Conservation (phyloP, 1,140 invertebrate species). For the Apocrypta bakeri region DNA sequence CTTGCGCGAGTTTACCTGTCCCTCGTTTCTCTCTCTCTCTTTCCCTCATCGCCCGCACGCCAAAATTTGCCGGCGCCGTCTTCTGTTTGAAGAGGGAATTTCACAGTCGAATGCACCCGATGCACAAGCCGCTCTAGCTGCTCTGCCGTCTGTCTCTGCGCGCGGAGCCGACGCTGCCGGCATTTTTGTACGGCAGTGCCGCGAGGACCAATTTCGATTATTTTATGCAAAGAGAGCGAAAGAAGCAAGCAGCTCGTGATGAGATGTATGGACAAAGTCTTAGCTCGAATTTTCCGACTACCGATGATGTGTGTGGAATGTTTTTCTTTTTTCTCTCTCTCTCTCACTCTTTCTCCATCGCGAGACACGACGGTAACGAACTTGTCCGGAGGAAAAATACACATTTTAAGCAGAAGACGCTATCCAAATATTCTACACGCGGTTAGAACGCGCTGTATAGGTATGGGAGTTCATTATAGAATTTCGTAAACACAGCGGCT, state of each 20-base stretch:
- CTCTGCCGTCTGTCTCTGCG: conserved; percentile 41
- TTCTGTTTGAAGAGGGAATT: conserved; percentile 74
- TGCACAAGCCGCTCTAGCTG: conserved; percentile 62
- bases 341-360: neutral
- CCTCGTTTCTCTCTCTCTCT: conserved; percentile 19
- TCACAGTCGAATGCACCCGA: conserved; percentile 72
- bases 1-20: conserved; percentile 9
- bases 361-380: conserved; percentile 30
- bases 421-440: too few species aligned
- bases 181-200: conserved; percentile 39
- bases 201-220: conserved; percentile 50
- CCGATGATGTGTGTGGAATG: neutral
- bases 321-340: conserved; percentile 33
- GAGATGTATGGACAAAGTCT: conserved; percentile 33
- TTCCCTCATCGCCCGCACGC: conserved; percentile 34
- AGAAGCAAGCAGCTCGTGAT: conserved; percentile 3
- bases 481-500: too few species aligned
- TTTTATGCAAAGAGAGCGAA: conserved; percentile 39
- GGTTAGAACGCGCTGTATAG: too few species aligned
- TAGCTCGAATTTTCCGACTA: neutral
- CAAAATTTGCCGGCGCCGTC: conserved; percentile 56
- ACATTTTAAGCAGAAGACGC: too few species aligned
- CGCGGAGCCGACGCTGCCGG: conserved; percentile 12
- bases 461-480: too few species aligned
- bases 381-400: too few species aligned